Conservation (phyloP, 23 tunicate genomes). For the Trididemnum nubilum region DNA sequence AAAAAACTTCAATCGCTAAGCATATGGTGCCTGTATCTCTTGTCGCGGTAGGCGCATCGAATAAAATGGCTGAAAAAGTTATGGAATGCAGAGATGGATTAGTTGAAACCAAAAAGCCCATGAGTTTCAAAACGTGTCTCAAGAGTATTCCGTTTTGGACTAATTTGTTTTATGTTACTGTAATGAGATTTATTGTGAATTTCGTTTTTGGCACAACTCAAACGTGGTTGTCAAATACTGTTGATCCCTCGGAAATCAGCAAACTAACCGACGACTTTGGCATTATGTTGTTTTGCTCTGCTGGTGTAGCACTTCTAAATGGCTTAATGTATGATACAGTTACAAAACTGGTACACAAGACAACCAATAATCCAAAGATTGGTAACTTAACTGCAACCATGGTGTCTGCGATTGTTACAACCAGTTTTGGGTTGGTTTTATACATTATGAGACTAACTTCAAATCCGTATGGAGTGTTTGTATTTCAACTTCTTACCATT, state of each 20-base stretch:
- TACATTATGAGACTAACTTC: neutral
- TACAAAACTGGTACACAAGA: neutral
- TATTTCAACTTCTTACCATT: constrained; percentile 5
- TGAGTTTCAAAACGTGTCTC: constrained; percentile 1
- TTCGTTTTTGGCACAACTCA: constrained; percentile 25
- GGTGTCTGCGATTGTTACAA: constrained; percentile 18
- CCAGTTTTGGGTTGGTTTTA: neutral
- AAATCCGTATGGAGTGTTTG: neutral
- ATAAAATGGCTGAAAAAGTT: neutral
- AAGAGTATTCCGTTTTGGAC: constrained; percentile 28
- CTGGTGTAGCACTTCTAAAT: constrained; percentile 18
- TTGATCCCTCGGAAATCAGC: constrained; percentile 4
- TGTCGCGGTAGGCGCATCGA: neutral
- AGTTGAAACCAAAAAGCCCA: neutral
- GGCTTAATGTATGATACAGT: constrained; percentile 13
- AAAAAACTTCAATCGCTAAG: neutral
- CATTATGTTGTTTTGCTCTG: neutral
- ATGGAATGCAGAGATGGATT: neutral
- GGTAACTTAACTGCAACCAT: neutral
- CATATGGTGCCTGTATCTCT: neutral
- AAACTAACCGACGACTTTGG: constrained; percentile 8
- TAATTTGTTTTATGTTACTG: constrained; percentile 16
- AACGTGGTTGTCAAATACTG: constrained; percentile 16
- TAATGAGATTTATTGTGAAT: constrained; percentile 1
- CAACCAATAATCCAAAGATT: neutral